These are phyloP conservation scores for Chiloscyllium plagiosum DNA, from an alignment of 2,113 vertebrate genomes.

Conservation along the genomic window DNA sequence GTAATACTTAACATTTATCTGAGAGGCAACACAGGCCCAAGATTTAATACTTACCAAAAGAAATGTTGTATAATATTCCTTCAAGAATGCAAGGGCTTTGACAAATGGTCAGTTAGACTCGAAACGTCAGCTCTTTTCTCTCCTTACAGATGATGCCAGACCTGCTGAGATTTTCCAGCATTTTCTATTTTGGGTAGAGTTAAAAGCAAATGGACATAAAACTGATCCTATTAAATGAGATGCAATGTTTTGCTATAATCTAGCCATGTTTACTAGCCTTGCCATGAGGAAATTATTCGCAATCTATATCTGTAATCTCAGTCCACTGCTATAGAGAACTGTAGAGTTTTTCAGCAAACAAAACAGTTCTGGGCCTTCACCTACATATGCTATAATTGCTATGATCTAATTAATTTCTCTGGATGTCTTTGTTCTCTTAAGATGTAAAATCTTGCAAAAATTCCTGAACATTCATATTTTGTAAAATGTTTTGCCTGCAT, in stretches of 20 bases:
- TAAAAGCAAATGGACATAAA: not conserved
- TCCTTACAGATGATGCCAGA: too few species aligned
- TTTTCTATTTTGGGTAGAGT: not conserved
- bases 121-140: too few species aligned
- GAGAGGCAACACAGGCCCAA: not conserved
- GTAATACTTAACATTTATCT: not conserved
- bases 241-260: not conserved
- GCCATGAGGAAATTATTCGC: not conserved
- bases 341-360: not conserved
- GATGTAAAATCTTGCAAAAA: not conserved
- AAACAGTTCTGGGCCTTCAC: not conserved
- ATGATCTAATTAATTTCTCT: not conserved
- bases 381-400: not conserved
- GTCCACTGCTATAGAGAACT: not conserved
- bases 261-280: not conserved
- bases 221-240: not conserved
- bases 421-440: not conserved
- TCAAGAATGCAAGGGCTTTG: not conserved
- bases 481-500: not conserved
- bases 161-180: not conserved
- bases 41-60: not conserved
- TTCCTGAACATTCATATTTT: not conserved
- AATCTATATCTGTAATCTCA: not conserved
- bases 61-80: not conserved
- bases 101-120: too few species aligned